phyloP scores from a whole-genome alignment of 2,113 vertebrate genomes.

The Enhydra lutris region DNA sequence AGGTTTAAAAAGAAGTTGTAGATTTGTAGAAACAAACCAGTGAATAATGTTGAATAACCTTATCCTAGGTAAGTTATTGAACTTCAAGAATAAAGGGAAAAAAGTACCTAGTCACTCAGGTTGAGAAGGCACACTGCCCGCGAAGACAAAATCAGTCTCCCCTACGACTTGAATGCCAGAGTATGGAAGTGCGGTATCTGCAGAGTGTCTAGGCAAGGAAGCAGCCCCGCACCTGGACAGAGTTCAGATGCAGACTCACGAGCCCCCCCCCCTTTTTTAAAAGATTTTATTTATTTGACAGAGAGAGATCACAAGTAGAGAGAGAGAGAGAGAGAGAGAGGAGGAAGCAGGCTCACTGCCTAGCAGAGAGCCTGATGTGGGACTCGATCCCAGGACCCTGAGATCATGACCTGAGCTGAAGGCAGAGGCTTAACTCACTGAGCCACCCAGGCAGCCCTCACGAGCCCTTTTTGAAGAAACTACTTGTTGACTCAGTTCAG shows the following conservation, averaged over 20 bases:
- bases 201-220: neutral
- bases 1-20: neutral
- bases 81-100: neutral
- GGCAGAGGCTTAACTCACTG: no score
- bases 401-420: no score
- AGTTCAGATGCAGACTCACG: neutral
- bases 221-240: neutral
- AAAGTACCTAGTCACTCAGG: no score
- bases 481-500: neutral
- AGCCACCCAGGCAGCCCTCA: no score
- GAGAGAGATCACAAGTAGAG: no score
- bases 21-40: neutral
- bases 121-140: neutral
- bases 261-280: neutral
- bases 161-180: no score
- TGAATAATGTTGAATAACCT: neutral
- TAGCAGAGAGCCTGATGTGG: no score
- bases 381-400: no score
- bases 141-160: neutral
- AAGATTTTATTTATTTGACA: no score
- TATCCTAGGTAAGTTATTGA: neutral
- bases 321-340: no score
- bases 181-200: neutral
- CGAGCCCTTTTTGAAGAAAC: neutral
- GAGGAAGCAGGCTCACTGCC: no score